Percentiles rank a stretch among this genome's conserved stretches.
These are phyloP conservation scores for Anthophora plumipes DNA, from an alignment of 2,888 invertebrate genomes.

Conservation along the genomic window DNA sequence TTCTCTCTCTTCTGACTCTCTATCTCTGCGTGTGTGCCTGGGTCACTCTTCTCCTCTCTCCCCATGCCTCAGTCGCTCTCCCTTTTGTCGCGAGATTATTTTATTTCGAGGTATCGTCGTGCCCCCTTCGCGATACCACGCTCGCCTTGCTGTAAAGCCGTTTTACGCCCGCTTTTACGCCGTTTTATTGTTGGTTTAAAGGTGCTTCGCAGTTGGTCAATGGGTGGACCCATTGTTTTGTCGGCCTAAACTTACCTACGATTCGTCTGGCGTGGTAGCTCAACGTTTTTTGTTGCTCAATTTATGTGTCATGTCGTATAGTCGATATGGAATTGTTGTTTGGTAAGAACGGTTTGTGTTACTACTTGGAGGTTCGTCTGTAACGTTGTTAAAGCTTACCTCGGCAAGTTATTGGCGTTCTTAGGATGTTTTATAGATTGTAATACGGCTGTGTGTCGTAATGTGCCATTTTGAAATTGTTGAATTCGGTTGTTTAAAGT, in stretches of 20 bases:
- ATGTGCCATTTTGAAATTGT: too few species aligned
- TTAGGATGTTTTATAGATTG: too few species aligned
- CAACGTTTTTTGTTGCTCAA: not conserved
- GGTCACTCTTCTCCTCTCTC: too few species aligned
- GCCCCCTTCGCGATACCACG: not conserved
- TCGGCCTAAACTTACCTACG: not conserved
- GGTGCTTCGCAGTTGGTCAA: not conserved
- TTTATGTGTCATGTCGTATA: not conserved
- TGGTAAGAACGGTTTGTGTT: not conserved
- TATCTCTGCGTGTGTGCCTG: too few species aligned
- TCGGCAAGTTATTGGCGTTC: too few species aligned
- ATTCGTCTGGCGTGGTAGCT: not conserved
- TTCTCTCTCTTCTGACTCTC: too few species aligned
- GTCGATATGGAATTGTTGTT: not conserved
- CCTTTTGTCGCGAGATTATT: not conserved
- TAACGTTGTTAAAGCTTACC: not conserved
- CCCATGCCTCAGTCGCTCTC: not conserved
- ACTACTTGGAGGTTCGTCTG: not conserved
- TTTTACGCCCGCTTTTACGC: not conserved
- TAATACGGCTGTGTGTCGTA: not conserved
- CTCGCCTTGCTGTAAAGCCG: too few species aligned
- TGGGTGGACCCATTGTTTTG: conserved; percentile 16
- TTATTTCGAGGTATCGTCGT: not conserved
- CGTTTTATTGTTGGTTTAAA: conserved; percentile 9
- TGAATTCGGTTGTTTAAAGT: too few species aligned